Percentiles rank a stretch among this genome's conserved stretches.
phyloP scores from a whole-genome alignment of 2,888 invertebrate species.

The Zootermopsis nevadensis region DNA sequence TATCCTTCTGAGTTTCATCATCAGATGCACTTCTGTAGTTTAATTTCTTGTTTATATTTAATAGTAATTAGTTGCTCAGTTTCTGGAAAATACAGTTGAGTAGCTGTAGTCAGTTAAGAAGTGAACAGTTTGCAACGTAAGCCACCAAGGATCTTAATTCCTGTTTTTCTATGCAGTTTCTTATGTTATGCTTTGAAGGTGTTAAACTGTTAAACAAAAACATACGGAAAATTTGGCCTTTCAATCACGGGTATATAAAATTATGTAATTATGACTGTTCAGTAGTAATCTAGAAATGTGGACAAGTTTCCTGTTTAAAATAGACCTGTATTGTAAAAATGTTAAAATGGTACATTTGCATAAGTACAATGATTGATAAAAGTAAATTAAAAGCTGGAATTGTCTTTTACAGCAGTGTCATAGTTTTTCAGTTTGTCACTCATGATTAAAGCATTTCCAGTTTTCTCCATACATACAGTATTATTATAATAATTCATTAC shows the following conservation, averaged over 20 bases:
- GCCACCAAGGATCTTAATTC: no score
- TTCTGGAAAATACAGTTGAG: no score
- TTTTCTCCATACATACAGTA: slow-evolving; percentile 51
- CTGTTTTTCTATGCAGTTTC: no score
- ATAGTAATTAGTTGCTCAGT: no score
- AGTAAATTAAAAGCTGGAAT: slow-evolving; percentile 15
- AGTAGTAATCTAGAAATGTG: slow-evolving; percentile 1
- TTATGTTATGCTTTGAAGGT: neutral
- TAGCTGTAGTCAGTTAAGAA: no score
- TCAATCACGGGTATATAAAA: neutral
- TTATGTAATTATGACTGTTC: neutral
- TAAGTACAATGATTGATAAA: slow-evolving; percentile 19
- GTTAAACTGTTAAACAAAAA: neutral
- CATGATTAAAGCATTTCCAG: slow-evolving; percentile 42
- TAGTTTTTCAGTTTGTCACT: slow-evolving; percentile 35
- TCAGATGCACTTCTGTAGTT: no score
- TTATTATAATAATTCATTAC: slow-evolving; percentile 48
- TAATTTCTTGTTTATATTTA: no score
- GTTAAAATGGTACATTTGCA: slow-evolving; percentile 38
- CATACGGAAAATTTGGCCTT: neutral
- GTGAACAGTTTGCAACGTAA: no score
- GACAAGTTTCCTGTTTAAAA: neutral
- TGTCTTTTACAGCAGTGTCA: slow-evolving; percentile 2
- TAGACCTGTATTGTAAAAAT: neutral
- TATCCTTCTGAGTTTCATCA: no score